These are phyloP conservation scores for Drosophila sulfurigaster DNA, from an alignment of 1,140 invertebrate genomes.

Conservation along the genomic window DNA sequence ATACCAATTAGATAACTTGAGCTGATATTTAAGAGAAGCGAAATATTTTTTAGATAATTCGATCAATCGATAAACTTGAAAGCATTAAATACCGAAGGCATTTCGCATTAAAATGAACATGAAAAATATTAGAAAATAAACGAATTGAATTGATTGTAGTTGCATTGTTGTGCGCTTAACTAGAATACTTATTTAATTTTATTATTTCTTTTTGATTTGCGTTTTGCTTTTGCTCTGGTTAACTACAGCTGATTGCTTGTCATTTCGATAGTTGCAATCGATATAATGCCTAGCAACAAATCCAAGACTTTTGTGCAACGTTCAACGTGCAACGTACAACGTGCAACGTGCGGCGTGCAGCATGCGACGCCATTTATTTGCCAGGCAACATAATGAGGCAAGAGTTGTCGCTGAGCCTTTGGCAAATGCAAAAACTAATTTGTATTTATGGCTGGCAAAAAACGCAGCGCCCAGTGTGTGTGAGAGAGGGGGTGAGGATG, in stretches of 20 bases:
- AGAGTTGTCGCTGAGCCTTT: constrained; percentile 23
- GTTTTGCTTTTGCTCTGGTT: no score
- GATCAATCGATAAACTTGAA: no score
- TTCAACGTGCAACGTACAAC: not conserved
- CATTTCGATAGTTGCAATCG: not conserved
- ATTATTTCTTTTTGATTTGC: no score
- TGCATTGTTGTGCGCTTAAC: not conserved
- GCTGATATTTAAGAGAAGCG: no score
- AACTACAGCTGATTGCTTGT: not conserved
- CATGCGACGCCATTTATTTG: constrained; percentile 16
- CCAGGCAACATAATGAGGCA: constrained; percentile 34
- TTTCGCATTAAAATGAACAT: no score
- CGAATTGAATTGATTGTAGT: no score
- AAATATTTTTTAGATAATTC: no score
- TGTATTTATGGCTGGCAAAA: constrained; percentile 62
- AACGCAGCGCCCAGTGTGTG: not conserved
- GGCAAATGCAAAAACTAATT: constrained; percentile 63
- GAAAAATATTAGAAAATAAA: no score
- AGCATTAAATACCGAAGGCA: no score
- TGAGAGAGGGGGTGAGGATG: not conserved
- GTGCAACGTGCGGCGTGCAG: constrained; percentile 2
- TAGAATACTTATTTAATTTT: not conserved
- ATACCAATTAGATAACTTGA: no score
- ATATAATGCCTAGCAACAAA: not conserved
- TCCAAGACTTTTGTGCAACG: not conserved